Evolutionary conservation across 2,888 invertebrate genomes (phyloP), one percentile per base, ranked within the genome.

Genomic region (Rhaphigaster nebulosa): DNA sequence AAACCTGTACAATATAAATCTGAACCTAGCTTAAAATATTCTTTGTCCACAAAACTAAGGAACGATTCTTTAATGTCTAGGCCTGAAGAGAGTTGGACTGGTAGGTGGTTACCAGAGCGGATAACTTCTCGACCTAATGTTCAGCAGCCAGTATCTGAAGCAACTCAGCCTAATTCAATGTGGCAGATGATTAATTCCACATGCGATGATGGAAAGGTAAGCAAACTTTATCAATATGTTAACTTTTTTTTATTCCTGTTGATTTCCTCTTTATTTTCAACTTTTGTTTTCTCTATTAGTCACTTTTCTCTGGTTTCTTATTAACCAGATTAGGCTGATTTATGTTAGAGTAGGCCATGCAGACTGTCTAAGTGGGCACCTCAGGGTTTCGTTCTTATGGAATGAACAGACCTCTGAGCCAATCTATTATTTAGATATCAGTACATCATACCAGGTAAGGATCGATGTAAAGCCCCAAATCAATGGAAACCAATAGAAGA

Each of bases 11-110:
- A 94, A 89, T 92, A 93, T 1, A 92, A n/a, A n/a, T 84, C 84
- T 93, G 97, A 97, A 93, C 95, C 96, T 94, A 96, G 95, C 88
- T 95, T 95, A 94, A 96, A 96, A 93, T 93, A 92, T 91, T 52
- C 91, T 88, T 45, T 89, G 65, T n/a, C 84, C 38, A 38, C 26
- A 29, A 38, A 80, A 23, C 34, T 80, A 41, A 87, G 45, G 23
- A 52, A 65, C 18, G 76, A 70, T 56, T 88, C 89, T 70, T 45
- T 41, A 60, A 88, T 56, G 52, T 60, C 65, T 89, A 88, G 87
- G 45, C 54, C 70, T 45, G 60, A 91, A 56, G 60, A 91, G 87
- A 60, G 90, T 76, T 89, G 91, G 88, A 60, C 89, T 13, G 91
- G 91, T 23, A 88, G 89, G 65, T 91, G 91, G 91, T 90, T 91